Percentiles rank a stretch among this genome's conserved stretches.
These are phyloP conservation scores for Stichopus chloronotus DNA, from an alignment of 35 echinoderm and acorn worm species.

Conservation along the genomic window DNA sequence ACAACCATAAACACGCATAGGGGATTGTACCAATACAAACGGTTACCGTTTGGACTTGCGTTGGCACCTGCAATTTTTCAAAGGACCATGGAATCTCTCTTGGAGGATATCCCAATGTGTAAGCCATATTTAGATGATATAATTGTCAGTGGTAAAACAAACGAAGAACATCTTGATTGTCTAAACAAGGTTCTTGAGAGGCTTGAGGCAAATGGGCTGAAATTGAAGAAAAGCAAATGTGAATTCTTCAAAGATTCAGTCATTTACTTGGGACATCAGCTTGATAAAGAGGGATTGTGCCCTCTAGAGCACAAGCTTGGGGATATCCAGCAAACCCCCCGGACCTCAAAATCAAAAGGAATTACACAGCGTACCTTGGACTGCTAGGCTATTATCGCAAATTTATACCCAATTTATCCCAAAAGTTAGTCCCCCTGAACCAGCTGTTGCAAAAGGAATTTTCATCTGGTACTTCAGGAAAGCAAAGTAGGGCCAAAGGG, in stretches of 20 bases:
- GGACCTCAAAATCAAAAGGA: conserved; percentile 52
- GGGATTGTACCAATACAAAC: conserved; percentile 70
- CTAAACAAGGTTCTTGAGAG: conserved; percentile 65
- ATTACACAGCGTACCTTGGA: conserved; percentile 66
- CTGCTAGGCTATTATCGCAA: conserved; percentile 65
- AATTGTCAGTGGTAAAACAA: conserved; percentile 44
- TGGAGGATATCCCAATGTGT: conserved; percentile 59
- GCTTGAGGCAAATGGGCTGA: conserved; percentile 48
- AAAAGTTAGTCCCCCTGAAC: conserved; percentile 47
- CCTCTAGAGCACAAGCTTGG: too few species aligned
- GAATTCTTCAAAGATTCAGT: conserved; percentile 66
- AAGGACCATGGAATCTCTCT: conserved; percentile 55
- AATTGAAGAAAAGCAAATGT: conserved; percentile 66
- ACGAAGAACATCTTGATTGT: conserved; percentile 55
- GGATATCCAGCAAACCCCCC: conserved; percentile 36
- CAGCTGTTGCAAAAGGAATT: conserved; percentile 64
- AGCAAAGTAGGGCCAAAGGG: background rate
- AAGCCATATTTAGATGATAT: conserved; percentile 74
- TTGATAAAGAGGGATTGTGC: conserved; percentile 58
- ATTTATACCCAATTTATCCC: conserved; percentile 72
- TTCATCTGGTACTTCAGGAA: conserved; percentile 11
- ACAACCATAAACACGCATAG: conserved; percentile 76
- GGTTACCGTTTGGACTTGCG: conserved; percentile 77
- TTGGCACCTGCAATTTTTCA: conserved; percentile 72
- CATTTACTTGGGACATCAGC: conserved; percentile 52